A percentile compares a stretch with the other conserved stretches of the same genome.
Conservation (phyloP, 2,797 vertebrate species). For the Manis javanica region DNA sequence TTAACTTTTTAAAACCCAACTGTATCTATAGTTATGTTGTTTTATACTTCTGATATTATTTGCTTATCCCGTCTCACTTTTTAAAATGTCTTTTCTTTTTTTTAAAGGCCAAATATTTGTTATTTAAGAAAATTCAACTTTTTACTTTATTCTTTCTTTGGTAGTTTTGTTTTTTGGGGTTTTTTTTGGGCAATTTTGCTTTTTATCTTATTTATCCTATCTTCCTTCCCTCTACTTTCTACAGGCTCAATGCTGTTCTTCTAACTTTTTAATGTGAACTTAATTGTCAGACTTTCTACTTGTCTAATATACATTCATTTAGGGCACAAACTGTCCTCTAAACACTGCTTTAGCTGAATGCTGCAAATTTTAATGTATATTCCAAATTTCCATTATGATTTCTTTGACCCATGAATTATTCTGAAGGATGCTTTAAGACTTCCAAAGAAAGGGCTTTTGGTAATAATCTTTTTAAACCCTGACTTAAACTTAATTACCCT, state of each 20-base stretch:
- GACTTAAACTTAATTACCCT: neutral
- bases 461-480: neutral
- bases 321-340: neutral
- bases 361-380: neutral
- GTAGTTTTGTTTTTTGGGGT: neutral
- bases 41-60: neutral
- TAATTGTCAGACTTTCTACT: neutral
- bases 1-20: neutral
- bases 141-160: neutral
- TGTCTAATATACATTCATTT: neutral
- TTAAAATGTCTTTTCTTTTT: neutral
- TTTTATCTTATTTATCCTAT: neutral
- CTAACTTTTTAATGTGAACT: neutral
- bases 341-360: neutral
- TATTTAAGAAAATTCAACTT: neutral
- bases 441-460: neutral
- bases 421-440: neutral
- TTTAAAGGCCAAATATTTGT: too few relatives aligned
- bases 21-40: neutral
- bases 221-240: neutral
- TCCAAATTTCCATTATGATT: neutral
- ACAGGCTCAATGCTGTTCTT: neutral
- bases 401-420: neutral
- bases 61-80: neutral
- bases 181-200: neutral